Evolutionary conservation across 2,797 vertebrate species (phyloP), one percentile per base, ranked within the genome.

Genomic region (Paedocypris micromegethes): DNA sequence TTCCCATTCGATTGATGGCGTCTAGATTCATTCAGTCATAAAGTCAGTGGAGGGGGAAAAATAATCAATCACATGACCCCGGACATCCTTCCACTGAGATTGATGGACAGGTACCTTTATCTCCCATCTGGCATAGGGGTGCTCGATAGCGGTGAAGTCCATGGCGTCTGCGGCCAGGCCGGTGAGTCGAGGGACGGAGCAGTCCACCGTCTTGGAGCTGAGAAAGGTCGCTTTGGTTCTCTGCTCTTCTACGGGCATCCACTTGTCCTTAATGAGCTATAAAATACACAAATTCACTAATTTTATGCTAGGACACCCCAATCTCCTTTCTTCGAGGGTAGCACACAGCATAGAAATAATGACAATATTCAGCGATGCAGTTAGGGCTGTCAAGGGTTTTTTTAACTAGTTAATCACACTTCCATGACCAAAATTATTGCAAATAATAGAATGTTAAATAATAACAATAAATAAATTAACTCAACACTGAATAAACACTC

Each of bases 101-200:
- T 57, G 7, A 54, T 53, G 2, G 45, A 48, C 56, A 9, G 9
- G 50, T 88, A 88, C 91, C 86, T 91, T 90, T 38, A 94, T 88
- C 84, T 94, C 90, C 92, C 92, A 93, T 81, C 89, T 87, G 55
- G 87, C 86, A 0, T 91, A 88, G 0, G 89, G 90, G 80, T 90
- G 85, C 1, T 90, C 86, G 1, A 87, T 79, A 1, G 88, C 87
- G 79, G 85, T 84, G 64, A 91, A 88, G 77, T 84, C 86, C 44
- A 86, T 78, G 5, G 80, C 73, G 44, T 83, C 86, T 42, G 75
- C 66, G 4, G 83, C 81, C 2, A 82, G 73, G 70, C 70, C 84
- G 79, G 84, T 87, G 70, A 88, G 76, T 3, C 83, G 75, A 0
- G 91, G 91, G 7, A 92, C 79, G 0, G 75, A 75, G 44, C 91